Evolutionary conservation across 92 coral and sea anemone species (phyloP).

Genomic region (Porites evermanni): DNA sequence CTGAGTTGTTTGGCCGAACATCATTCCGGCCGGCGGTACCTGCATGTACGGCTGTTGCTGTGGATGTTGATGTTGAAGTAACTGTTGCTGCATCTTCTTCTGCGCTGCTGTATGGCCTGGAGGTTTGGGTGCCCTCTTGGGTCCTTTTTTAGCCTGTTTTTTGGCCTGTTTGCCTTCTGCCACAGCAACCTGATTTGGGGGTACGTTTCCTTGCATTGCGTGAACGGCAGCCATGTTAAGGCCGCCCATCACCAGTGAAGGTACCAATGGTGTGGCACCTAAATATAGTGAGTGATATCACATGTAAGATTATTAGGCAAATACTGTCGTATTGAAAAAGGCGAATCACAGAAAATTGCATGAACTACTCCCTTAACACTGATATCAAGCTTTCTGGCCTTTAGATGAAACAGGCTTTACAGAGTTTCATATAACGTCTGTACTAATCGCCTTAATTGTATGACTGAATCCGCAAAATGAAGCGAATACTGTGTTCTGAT

Average conservation of each 20-base stretch:
- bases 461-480: too few relatives aligned
- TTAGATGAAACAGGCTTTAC: too few relatives aligned
- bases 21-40: slow-evolving; percentile 61
- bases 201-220: slow-evolving; percentile 25
- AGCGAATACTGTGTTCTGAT: too few relatives aligned
- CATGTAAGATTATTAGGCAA: not conserved
- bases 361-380: too few relatives aligned
- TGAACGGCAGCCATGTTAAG: slow-evolving; percentile 18
- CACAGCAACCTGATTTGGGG: slow-evolving; percentile 53
- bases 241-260: not conserved
- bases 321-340: too few relatives aligned
- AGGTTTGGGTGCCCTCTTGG: slow-evolving; percentile 51
- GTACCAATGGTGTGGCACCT: slow-evolving; percentile 13
- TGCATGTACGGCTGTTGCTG: slow-evolving; percentile 56
- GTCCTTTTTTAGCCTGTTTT: slow-evolving; percentile 55
- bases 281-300: not conserved
- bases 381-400: too few relatives aligned
- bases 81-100: slow-evolving; percentile 45
- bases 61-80: slow-evolving; percentile 53
- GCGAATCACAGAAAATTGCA: too few relatives aligned
- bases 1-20: slow-evolving; percentile 58
- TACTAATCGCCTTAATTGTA: too few relatives aligned
- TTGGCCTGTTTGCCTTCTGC: slow-evolving; percentile 74
- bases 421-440: too few relatives aligned
- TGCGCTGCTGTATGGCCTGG: slow-evolving; percentile 39